Evolutionary conservation across 2,888 invertebrate genomes (phyloP), one percentile per base, ranked within the genome.

Genomic region (Oscheius sp.): DNA sequence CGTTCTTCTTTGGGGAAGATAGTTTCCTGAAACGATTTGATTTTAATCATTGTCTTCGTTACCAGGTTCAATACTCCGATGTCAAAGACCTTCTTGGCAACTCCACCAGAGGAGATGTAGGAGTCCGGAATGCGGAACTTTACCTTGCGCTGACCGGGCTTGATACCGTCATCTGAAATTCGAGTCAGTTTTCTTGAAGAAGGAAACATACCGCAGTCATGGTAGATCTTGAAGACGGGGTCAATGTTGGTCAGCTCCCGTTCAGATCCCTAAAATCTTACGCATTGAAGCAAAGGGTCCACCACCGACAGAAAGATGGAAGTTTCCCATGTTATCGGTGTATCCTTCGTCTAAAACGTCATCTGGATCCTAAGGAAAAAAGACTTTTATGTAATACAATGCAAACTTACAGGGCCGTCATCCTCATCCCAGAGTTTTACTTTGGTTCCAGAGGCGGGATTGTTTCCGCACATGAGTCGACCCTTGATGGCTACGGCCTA

Each of bases 1-100:
- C 86, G 75, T 64, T 87, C 84, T 61, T 87, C 87, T 45, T 80
- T 78, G 41, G 84, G 83, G 80, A 87, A 86, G 53, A 84, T 82
- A 25, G 86, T 86, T 71, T 87, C 86, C n/a, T n/a, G n/a, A n/a
- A n/a, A n/a, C n/a, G n/a, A n/a, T n/a, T n/a, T n/a, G n/a, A n/a
- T n/a, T n/a, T n/a, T n/a, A n/a, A n/a, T n/a, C n/a, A n/a, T n/a
- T n/a, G n/a, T n/a, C n/a, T n/a, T n/a, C n/a, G n/a, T n/a, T n/a
- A n/a, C n/a, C 59, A 87, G 75, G 73, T 87, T 87, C 23, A 87
- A 76, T 16, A 79, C 76, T 68, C 84, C 84, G 25, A 84, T 80
- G 41, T 82, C 81, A 71, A 84, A 83, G 16, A 74, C 71, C 68
- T 77, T 78, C 68, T 75, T 73, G 21, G 83, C 76, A 16, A 76